Conservation (phyloP, 2,888 invertebrate genomes). For the Seira musarum region DNA sequence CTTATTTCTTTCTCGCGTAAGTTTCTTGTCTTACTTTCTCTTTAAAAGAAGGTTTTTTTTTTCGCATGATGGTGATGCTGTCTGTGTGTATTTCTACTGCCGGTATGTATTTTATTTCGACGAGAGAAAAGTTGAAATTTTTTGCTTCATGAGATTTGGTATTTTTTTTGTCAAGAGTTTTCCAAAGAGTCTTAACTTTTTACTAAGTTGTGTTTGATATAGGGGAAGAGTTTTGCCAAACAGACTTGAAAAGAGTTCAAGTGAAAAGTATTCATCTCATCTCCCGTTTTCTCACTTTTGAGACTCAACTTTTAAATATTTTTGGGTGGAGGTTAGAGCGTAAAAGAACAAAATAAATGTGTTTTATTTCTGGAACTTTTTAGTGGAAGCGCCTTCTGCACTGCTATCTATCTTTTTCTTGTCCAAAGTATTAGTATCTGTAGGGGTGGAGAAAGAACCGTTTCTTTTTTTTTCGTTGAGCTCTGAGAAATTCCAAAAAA, state of each 20-base stretch:
- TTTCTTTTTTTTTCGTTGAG: neutral
- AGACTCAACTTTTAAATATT: constrained; percentile 6
- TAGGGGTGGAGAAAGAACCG: no score
- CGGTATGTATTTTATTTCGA: neutral
- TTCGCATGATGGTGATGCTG: neutral
- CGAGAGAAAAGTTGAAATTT: neutral
- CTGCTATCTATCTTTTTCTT: no score
- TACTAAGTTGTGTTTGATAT: neutral
- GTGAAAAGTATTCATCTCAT: neutral
- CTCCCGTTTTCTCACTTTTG: neutral
- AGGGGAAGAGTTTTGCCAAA: neutral
- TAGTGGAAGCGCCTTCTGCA: no score
- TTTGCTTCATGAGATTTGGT: constrained; percentile 4
- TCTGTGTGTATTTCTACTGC: neutral
- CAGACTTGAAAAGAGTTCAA: constrained; percentile 8
- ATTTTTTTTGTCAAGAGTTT: constrained; percentile 8
- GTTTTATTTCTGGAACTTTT: neutral
- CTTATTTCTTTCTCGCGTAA: neutral
- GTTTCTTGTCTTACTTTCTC: neutral
- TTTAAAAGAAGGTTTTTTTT: neutral
- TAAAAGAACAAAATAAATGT: constrained; percentile 4
- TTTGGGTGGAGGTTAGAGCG: neutral
- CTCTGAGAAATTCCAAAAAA: constrained; percentile 10
- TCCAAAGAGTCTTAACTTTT: constrained; percentile 6
- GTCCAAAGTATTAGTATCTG: no score